phyloP scores from a whole-genome alignment of 2,888 invertebrate genomes.

The Agonopterix arenella region DNA sequence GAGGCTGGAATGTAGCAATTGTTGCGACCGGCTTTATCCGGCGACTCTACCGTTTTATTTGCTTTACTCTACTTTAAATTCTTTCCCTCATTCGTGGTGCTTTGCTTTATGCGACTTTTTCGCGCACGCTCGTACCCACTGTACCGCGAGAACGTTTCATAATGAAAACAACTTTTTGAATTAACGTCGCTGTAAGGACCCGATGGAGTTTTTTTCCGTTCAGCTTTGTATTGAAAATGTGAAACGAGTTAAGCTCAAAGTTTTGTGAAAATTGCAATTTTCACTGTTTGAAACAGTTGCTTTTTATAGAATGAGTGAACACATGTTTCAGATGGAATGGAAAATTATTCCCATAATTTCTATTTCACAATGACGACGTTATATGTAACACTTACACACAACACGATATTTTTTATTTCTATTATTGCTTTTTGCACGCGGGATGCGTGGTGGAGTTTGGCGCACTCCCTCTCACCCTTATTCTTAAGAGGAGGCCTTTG shows the following conservation, averaged over 20 bases:
- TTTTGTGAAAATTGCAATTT: conserved; percentile 26
- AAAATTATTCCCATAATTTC: too few species aligned
- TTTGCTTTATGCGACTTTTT: conserved; percentile 59
- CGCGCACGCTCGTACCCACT: conserved; percentile 39
- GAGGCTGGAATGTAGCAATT: conserved; percentile 64
- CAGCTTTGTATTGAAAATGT: conserved; percentile 54
- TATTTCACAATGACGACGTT: too few species aligned
- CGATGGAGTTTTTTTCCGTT: conserved; percentile 46
- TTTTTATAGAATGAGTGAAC: conserved; percentile 4
- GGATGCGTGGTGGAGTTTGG: too few species aligned
- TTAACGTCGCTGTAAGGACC: conserved; percentile 62
- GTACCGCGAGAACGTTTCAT: conserved; percentile 51
- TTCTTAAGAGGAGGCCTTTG: too few species aligned
- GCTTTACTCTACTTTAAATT: conserved; percentile 59
- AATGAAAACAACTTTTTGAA: conserved; percentile 74
- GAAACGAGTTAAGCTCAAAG: conserved; percentile 49
- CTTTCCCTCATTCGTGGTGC: conserved; percentile 52
- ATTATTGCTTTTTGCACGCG: too few species aligned
- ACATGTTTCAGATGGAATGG: neutral
- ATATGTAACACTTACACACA: too few species aligned
- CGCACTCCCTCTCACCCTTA: too few species aligned
- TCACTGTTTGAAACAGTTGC: conserved; percentile 27
- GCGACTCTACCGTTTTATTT: conserved; percentile 53
- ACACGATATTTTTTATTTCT: too few species aligned
- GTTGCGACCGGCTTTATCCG: conserved; percentile 56